Percentiles rank a stretch among this genome's conserved stretches.
Evolutionary conservation across 2,797 vertebrate genomes (phyloP).

Genomic region (Peromyscus melanophrys): DNA sequence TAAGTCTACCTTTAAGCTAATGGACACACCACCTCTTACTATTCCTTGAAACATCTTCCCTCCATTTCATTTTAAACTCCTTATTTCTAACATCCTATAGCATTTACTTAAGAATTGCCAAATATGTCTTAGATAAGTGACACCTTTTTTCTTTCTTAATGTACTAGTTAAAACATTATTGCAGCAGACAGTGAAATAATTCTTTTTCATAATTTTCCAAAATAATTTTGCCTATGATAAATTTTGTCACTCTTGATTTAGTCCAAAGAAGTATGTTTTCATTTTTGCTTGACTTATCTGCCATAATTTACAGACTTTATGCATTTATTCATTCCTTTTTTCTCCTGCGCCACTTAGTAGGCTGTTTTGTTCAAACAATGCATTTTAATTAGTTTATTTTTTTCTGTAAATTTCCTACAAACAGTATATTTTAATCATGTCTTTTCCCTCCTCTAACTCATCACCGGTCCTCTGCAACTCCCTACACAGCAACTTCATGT

Average conservation of each 20-base stretch:
- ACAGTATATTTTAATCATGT: not conserved
- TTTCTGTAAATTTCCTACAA: not conserved
- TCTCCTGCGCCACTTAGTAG: not conserved
- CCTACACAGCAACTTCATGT: not conserved
- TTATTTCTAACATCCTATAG: not conserved
- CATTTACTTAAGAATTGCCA: not conserved
- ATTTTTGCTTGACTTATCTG: not conserved
- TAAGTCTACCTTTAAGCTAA: constrained; percentile 8
- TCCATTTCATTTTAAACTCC: not conserved
- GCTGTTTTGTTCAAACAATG: not conserved
- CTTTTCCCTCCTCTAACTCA: not conserved
- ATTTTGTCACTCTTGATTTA: not conserved
- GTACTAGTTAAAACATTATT: not conserved
- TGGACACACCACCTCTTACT: not conserved
- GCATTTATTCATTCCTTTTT: not conserved
- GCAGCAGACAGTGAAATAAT: not conserved
- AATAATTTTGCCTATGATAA: not conserved
- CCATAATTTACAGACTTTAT: not conserved
- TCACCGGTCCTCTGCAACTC: not conserved
- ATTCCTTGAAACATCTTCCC: not conserved
- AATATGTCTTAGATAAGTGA: not conserved
- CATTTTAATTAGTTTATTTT: not conserved
- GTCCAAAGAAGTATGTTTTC: not conserved
- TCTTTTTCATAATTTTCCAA: constrained; percentile 2
- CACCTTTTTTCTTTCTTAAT: not conserved